A percentile compares a stretch with the other conserved stretches of the same genome.
Evolutionary conservation across 2,113 vertebrate genomes (phyloP).

Genomic region (Chitala chitala): DNA sequence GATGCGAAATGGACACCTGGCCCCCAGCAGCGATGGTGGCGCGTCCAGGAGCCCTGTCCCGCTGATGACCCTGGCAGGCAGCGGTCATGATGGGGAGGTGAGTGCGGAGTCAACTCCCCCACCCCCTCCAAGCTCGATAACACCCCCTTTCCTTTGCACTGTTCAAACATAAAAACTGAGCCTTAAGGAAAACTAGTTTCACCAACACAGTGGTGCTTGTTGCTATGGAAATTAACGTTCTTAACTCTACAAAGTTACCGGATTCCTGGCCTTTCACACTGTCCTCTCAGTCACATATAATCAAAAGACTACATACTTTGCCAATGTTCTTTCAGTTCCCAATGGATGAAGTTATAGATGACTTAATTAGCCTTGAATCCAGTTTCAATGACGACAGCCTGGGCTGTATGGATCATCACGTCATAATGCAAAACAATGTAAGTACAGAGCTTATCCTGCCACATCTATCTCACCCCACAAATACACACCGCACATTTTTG

Average conservation of each 20-base stretch:
- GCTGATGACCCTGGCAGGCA: conserved; percentile 66
- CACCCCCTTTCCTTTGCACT: background rate
- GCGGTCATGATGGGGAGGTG: conserved; percentile 72
- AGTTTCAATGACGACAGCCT: conserved; percentile 84
- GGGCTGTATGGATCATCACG: conserved; percentile 74
- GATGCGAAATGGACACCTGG: conserved; percentile 67
- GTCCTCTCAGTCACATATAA: too few relatives aligned
- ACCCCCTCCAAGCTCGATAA: background rate
- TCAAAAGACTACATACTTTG: too few relatives aligned
- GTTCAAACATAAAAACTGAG: too few relatives aligned
- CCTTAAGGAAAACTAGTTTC: too few relatives aligned
- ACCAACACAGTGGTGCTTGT: too few relatives aligned
- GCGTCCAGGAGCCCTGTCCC: conserved; percentile 64
- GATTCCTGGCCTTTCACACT: background rate
- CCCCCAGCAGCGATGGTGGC: conserved; percentile 55
- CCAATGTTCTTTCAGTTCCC: conserved; percentile 74
- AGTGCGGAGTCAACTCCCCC: conserved; percentile 38
- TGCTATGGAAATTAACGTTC: background rate
- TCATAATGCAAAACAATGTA: conserved; percentile 85
- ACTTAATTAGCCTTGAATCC: conserved; percentile 84
- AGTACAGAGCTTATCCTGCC: conserved; percentile 68
- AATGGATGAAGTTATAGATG: conserved; percentile 90
- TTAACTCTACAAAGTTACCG: background rate
- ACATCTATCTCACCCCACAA: background rate
- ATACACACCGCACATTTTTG: background rate